These are phyloP conservation scores for Salminus brasiliensis DNA, from an alignment of 2,113 vertebrate genomes.

Conservation along the genomic window DNA sequence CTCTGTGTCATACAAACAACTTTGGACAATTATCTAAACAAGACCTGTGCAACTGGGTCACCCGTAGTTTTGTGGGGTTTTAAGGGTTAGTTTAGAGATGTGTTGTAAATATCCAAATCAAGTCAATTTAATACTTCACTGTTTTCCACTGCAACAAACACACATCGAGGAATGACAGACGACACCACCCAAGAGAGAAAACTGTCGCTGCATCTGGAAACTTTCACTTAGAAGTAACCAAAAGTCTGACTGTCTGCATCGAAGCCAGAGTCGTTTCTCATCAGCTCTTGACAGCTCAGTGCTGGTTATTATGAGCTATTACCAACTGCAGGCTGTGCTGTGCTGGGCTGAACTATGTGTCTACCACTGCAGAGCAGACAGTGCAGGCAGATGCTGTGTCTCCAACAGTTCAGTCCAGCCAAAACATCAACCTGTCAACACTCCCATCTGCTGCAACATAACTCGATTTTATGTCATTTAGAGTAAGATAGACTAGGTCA, in stretches of 20 bases:
- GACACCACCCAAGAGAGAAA: constrained; percentile 6
- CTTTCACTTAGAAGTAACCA: neutral
- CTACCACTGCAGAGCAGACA: constrained; percentile 14
- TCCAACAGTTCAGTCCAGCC: constrained; percentile 23
- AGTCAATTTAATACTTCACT: neutral
- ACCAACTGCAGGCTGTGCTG: neutral
- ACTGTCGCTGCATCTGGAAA: constrained; percentile 4
- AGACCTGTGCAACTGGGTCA: too few species aligned
- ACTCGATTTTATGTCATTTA: neutral
- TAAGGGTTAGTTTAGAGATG: too few species aligned
- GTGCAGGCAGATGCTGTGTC: constrained; percentile 28
- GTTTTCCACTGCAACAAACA: neutral
- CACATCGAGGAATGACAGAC: neutral
- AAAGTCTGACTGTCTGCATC: neutral
- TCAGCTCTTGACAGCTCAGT: constrained; percentile 12
- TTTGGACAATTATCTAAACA: too few species aligned
- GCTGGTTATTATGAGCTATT: constrained; percentile 27
- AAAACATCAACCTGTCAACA: neutral
- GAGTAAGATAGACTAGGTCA: neutral
- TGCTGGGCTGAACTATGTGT: neutral
- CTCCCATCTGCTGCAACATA: neutral
- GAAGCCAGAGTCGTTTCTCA: constrained; percentile 23
- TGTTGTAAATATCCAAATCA: too few species aligned
- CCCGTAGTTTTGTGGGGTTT: too few species aligned
- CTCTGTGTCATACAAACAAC: too few species aligned